Conservation (phyloP, 1,140 invertebrate genomes). For the Ridgeia piscesae region DNA sequence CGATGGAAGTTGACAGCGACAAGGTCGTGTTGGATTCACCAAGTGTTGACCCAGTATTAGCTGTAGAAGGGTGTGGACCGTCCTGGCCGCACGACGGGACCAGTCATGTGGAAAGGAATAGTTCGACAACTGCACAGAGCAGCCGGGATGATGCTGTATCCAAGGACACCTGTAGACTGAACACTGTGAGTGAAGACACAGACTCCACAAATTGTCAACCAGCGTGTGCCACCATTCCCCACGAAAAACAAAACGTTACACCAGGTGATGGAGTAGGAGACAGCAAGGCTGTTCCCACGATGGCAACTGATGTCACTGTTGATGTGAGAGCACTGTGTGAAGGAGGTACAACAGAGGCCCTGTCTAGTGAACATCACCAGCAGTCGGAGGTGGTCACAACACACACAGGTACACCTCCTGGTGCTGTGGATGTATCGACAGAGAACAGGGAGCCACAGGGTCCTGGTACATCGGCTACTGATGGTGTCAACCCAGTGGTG, state of each 20-base stretch:
- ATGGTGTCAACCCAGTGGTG: not conserved
- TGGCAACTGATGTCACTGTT: not conserved
- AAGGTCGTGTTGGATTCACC: not conserved
- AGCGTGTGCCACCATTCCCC: not conserved
- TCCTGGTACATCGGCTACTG: not conserved
- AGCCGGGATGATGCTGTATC: not conserved
- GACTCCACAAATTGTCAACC: not conserved
- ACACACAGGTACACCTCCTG: not conserved
- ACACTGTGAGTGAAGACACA: not conserved
- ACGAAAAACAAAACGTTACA: not conserved
- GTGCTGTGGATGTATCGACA: not conserved
- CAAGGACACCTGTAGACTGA: not conserved
- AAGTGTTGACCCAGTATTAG: not conserved
- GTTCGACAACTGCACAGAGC: not conserved
- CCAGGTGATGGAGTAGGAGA: not conserved
- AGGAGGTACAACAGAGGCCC: not conserved
- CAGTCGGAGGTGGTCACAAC: not conserved
- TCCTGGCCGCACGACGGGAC: not conserved
- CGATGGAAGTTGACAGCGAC: not conserved
- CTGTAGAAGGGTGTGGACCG: not conserved
- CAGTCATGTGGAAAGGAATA: not conserved
- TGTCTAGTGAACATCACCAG: not conserved
- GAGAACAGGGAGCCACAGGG: not conserved
- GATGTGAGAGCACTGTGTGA: not conserved
- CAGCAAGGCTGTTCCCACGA: not conserved